A percentile compares a stretch with the other conserved stretches of the same genome.
Evolutionary conservation across 2,113 vertebrate species (phyloP).

Genomic region (Chaetops frenatus): DNA sequence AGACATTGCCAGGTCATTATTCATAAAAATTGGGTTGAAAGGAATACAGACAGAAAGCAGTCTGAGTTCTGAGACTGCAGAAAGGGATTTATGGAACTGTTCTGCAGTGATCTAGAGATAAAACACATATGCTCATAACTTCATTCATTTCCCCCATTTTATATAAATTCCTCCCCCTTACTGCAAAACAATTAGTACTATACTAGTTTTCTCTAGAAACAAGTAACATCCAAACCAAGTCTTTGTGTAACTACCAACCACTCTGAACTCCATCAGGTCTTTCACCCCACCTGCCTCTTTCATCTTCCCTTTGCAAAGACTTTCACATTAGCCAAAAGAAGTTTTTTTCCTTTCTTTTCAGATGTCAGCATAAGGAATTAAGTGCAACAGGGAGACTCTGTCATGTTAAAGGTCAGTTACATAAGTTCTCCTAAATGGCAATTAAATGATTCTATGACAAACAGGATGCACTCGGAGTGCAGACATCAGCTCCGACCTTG

Average conservation of each 20-base stretch:
- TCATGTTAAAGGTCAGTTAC: conserved; percentile 69
- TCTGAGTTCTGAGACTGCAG: neutral
- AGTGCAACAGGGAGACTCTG: conserved; percentile 45
- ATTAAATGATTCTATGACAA: conserved; percentile 68
- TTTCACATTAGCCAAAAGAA: conserved; percentile 36
- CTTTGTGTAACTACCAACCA: neutral
- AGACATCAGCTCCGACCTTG: conserved; percentile 59
- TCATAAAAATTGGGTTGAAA: neutral
- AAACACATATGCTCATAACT: neutral
- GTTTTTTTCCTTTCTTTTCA: conserved; percentile 49
- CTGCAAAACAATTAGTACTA: neutral
- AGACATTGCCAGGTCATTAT: neutral
- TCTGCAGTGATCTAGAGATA: neutral
- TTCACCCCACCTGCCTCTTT: conserved; percentile 17
- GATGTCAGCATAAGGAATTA: conserved; percentile 45
- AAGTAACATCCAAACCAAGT: neutral
- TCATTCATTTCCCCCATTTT: neutral
- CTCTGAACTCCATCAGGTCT: neutral
- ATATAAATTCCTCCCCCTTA: neutral
- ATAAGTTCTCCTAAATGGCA: conserved; percentile 64
- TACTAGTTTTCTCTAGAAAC: neutral
- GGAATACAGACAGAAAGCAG: neutral
- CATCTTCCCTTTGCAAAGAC: conserved; percentile 7
- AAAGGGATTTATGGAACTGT: neutral
- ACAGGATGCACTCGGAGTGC: conserved; percentile 58